Base-by-base conservation (phyloP, 1,140 invertebrate species). In the Drosophila malerkotliana region DNA sequence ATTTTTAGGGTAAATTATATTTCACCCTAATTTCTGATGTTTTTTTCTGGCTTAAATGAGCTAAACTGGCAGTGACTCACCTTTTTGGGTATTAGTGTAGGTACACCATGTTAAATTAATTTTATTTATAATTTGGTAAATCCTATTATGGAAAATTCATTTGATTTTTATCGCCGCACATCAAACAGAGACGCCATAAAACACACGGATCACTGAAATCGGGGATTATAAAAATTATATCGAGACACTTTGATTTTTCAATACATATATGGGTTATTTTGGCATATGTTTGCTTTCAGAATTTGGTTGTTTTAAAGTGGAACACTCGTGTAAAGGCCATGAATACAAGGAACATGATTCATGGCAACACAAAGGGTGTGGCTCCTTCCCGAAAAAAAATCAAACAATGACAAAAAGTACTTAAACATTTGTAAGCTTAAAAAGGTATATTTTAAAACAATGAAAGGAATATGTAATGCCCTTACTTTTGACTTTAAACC, bases 301-400 rank as follows among this genome's bases (percentile, higher is more conserved):
- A 18, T 55, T 61, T 69, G 62, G 7, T 55, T 44, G 72, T 63
- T 59, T 57, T 41, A 48, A 85, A 85, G 68, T 85, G 81, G 77
- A 85, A 85, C 82, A 87, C 56, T 60, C 74, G 71, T 81, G 81
- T 85, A 80, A 80, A 62, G 52, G 52, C 28, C 37, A 44, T 41
- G 75, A 56, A 56, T 67, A 24, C 48, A 30, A 18, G 48, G 64
- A 24, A 77, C 74, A 87, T 85, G 82, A 85, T 85, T 85, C 81
- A 85, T 87, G 81, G 63, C 61, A 56, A 48, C 60, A 71, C 82
- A 78, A 72, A 78, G 77, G 82, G 81, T 81, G 81, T 61, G 81
- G 82, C 74, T 45, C 18, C 32, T 39, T 24, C 9, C 30, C 41
- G 10, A 77, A 81, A 73, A 73, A 63, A 37, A 51, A 32, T n/a